Conservation (phyloP, 2,797 vertebrate species). For the Microtus californicus region DNA sequence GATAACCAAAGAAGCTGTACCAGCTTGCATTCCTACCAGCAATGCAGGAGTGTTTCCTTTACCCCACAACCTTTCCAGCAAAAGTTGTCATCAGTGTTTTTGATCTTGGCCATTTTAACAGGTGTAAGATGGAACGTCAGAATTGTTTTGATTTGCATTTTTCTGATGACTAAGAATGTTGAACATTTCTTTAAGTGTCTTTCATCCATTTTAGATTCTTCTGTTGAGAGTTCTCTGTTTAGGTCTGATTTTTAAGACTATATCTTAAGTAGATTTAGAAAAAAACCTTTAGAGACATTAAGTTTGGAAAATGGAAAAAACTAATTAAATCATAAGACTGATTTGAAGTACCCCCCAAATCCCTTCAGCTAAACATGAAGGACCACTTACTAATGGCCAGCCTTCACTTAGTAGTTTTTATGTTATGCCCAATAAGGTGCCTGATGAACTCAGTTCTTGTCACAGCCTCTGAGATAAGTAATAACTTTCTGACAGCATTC, state of each 20-base stretch:
- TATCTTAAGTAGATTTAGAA: slow-evolving; percentile 46
- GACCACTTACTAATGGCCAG: neutral
- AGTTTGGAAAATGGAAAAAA: neutral
- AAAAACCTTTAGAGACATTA: slow-evolving; percentile 9
- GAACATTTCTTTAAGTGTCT: too few relatives aligned
- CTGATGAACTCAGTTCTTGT: neutral
- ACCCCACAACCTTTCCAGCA: too few relatives aligned
- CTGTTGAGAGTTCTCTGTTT: too few relatives aligned
- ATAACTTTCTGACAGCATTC: slow-evolving; percentile 10
- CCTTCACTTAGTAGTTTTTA: neutral
- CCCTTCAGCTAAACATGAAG: slow-evolving; percentile 32
- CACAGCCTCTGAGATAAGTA: neutral
- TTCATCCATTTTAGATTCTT: too few relatives aligned
- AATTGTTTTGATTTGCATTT: too few relatives aligned
- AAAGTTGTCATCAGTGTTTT: too few relatives aligned
- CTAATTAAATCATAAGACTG: slow-evolving; percentile 1
- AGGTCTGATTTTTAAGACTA: neutral
- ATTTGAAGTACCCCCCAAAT: neutral
- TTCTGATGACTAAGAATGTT: too few relatives aligned
- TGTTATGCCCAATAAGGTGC: neutral
- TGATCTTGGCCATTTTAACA: too few relatives aligned
- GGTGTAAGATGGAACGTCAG: too few relatives aligned
- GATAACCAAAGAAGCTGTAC: too few relatives aligned
- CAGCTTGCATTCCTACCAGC: too few relatives aligned
- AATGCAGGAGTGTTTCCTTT: too few relatives aligned